Percentiles rank a stretch among this genome's conserved stretches.
phyloP scores from a whole-genome alignment of 2,888 invertebrate genomes.

The Chrysopilus asiliformis region DNA sequence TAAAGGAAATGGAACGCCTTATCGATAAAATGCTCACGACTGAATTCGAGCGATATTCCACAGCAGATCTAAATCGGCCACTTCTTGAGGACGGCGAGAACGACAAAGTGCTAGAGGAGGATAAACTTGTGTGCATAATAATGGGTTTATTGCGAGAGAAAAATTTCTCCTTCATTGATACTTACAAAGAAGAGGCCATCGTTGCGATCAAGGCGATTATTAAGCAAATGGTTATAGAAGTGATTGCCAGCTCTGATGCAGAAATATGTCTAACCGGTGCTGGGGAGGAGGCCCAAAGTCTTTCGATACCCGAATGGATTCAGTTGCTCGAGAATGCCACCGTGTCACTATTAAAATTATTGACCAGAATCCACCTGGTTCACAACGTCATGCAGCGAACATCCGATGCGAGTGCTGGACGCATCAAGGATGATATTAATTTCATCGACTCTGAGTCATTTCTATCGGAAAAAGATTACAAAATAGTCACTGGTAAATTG shows the following conservation, averaged over 20 bases:
- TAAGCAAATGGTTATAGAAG: slow-evolving; percentile 79
- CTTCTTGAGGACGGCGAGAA: slow-evolving; percentile 40
- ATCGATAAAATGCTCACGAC: slow-evolving; percentile 95
- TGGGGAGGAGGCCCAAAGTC: slow-evolving; percentile 38
- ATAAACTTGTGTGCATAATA: slow-evolving; percentile 74
- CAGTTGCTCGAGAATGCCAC: slow-evolving; percentile 51
- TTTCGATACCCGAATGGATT: slow-evolving; percentile 57
- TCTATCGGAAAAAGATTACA: slow-evolving; percentile 55
- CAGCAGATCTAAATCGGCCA: slow-evolving; percentile 81
- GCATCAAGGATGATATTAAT: slow-evolving; percentile 40
- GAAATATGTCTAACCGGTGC: slow-evolving; percentile 42
- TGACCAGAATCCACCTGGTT: slow-evolving; percentile 56
- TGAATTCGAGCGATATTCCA: slow-evolving; percentile 85
- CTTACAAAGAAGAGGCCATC: slow-evolving; percentile 77
- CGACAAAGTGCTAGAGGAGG: slow-evolving; percentile 55
- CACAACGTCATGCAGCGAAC: slow-evolving; percentile 66
- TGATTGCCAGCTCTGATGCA: slow-evolving; percentile 42
- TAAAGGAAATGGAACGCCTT: slow-evolving; percentile 87
- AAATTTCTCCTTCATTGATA: slow-evolving; percentile 77
- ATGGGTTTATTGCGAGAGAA: slow-evolving; percentile 80
- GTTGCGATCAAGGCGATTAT: slow-evolving; percentile 77
- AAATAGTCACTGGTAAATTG: slow-evolving; percentile 54
- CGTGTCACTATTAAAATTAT: slow-evolving; percentile 49
- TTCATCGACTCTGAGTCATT: slow-evolving; percentile 53
- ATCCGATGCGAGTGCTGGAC: slow-evolving; percentile 49